These are phyloP conservation scores for Acanthosepion pharaonis DNA, from an alignment of 2,888 invertebrate genomes.

Conservation along the genomic window DNA sequence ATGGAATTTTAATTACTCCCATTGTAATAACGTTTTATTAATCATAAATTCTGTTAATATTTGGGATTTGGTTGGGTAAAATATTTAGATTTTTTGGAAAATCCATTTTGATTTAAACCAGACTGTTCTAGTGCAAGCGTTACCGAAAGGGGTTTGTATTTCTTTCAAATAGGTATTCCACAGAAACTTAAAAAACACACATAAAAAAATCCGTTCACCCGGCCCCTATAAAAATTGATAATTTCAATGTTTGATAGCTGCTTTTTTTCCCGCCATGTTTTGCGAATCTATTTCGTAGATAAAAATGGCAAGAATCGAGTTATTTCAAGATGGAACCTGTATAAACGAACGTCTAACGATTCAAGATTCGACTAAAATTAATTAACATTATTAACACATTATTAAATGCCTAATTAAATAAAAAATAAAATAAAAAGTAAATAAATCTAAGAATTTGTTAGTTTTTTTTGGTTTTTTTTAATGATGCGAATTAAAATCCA, in stretches of 20 bases:
- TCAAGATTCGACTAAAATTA: not conserved
- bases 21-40: too few relatives aligned
- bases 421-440: not conserved
- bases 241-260: not conserved
- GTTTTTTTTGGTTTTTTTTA: not conserved
- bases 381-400: not conserved
- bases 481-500: constrained; percentile 21
- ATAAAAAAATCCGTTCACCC: not conserved
- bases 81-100: too few relatives aligned
- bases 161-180: not conserved
- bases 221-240: not conserved
- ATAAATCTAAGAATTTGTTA: not conserved
- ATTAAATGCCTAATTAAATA: not conserved
- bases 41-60: too few relatives aligned
- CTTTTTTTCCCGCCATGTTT: not conserved
- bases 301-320: not conserved
- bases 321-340: not conserved
- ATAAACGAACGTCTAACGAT: not conserved
- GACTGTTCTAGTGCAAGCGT: not conserved
- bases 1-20: too few relatives aligned
- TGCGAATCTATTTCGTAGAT: not conserved
- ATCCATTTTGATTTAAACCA: too few relatives aligned
- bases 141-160: not conserved
- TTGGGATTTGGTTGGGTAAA: too few relatives aligned
- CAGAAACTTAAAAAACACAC: too few relatives aligned